Evolutionary conservation across 2,797 vertebrate species (phyloP), one percentile per base, ranked within the genome.

Genomic region (Eidolon dupreanum): DNA sequence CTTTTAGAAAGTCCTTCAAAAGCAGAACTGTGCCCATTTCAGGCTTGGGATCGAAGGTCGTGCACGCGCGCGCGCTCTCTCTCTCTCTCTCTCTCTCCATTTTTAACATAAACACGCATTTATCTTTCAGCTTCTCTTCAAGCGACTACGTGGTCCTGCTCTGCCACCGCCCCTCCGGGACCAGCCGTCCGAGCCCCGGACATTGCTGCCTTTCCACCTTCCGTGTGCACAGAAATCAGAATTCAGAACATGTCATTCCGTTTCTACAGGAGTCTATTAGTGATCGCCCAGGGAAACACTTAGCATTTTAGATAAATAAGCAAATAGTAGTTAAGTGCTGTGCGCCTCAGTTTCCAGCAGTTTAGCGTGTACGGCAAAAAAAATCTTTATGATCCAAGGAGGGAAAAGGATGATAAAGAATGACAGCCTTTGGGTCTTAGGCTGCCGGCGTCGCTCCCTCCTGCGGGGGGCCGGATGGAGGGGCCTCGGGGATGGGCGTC

Each of bases 221-320:
- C 78, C 19, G 15, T 15, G 1, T 53, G 55, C 1, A 2, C 66
- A 75, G 53, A 85, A 77, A 55, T 85, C 92, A 41, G 73, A 92
- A 66, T 82, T 92, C 81, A 59, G 77, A 83, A 51, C 3, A 0
- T n/a, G 68, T 53, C 11, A 5, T 68, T 71, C 70, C 0, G 0
- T 94, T 75, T 79, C 82, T n/a, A 61, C 57, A 55, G 61, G 93
- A 78, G 78, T 82, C 92, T 96, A 26, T 70, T 73, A 68, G 65
- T 17, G 36, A 94, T 28, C 57, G 77, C 77, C 36, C n/a, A 71
- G 88, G 82, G 91, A 87, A 88, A 63, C 73, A 49, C 63, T 88
- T 57, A 83, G 92, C 82, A 70, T 88, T 94, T 83, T 59, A 90
- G 90, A 94, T 79, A 96, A 92, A 82, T 89, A 93, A 84, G 93